Evolutionary conservation across 2,888 invertebrate species (phyloP), one percentile per base, ranked within the genome.

Genomic region (Tipula vernalis): DNA sequence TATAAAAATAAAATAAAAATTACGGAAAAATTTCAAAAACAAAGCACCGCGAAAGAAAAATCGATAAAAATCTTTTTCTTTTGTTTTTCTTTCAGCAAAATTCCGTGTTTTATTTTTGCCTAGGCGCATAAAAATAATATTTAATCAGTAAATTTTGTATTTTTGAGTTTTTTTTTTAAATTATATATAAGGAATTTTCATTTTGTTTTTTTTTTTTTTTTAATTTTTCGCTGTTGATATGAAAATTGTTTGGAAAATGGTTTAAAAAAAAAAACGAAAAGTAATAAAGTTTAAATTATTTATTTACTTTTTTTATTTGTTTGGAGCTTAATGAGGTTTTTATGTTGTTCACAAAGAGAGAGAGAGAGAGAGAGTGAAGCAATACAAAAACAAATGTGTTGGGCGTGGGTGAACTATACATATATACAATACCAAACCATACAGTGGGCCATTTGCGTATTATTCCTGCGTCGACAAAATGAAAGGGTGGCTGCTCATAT

Each of bases 61-160:
- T 71, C 71, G 71, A 71, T 71, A 71, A 71, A 71, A 71, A 71
- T 71, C 71, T 71, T 71, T 71, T 71, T 71, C 71, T 71, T 71
- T 71, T 71, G 71, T 71, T 71, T 71, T 71, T 71, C 71, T 71
- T 71, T 18, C 12, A 71, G 10, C 28, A 71, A 71, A 71, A 28
- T 71, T 71, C 71, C 71, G 71, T 71, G 71, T 71, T 71, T 28
- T 10, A 18, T 71, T 71, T 71, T 51, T 71, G 28, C 71, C 71
- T 71, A 51, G 71, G 71, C 71, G 8, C 28, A 71, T 71, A 71
- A 71, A 71, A 71, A 71, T 71, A 71, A 71, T 71, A 71, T 71
- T 71, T 71, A 71, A 71, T 71, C 71, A 71, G 71, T 71, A 51
- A n/a, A 28, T 51, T 51, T 44, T 44, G 6, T 57, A 15, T 57